phyloP scores from a whole-genome alignment of 2,888 invertebrate genomes.

The Flexamia atlantica region DNA sequence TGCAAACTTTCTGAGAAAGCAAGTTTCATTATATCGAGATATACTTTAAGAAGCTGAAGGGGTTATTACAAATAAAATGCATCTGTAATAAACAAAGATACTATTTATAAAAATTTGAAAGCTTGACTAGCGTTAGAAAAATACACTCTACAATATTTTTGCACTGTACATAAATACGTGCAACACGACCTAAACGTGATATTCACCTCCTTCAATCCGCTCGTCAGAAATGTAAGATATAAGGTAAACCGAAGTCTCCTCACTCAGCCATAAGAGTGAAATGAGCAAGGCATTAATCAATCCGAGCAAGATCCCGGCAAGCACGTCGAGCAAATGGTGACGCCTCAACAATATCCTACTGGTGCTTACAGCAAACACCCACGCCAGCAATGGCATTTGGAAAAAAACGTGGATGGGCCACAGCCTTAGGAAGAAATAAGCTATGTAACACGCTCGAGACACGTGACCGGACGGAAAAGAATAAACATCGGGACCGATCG shows the following conservation, averaged over 20 bases:
- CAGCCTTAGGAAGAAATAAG: constrained; percentile 83
- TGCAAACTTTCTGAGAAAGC: too few species aligned
- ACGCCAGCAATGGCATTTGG: constrained; percentile 82
- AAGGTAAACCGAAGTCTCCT: constrained; percentile 79
- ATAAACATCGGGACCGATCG: constrained; percentile 91
- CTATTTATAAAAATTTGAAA: constrained; percentile 7
- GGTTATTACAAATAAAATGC: too few species aligned
- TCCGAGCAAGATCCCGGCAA: constrained; percentile 87
- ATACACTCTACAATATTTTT: background rate
- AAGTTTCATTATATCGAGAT: too few species aligned
- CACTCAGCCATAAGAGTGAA: constrained; percentile 83
- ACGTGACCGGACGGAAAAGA: constrained; percentile 95
- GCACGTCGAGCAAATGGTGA: constrained; percentile 92
- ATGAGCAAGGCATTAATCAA: constrained; percentile 83
- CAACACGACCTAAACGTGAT: constrained; percentile 77
- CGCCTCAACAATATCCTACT: constrained; percentile 91
- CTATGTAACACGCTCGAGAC: constrained; percentile 88
- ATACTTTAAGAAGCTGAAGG: too few species aligned
- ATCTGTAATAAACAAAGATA: background rate
- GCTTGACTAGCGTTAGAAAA: background rate
- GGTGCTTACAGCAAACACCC: constrained; percentile 85
- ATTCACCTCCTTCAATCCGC: constrained; percentile 83
- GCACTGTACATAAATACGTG: background rate
- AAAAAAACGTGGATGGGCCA: constrained; percentile 78
- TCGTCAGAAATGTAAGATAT: constrained; percentile 78